These are phyloP conservation scores for Heteromyza rotundicornis DNA, from an alignment of 2,888 invertebrate genomes.

Conservation along the genomic window DNA sequence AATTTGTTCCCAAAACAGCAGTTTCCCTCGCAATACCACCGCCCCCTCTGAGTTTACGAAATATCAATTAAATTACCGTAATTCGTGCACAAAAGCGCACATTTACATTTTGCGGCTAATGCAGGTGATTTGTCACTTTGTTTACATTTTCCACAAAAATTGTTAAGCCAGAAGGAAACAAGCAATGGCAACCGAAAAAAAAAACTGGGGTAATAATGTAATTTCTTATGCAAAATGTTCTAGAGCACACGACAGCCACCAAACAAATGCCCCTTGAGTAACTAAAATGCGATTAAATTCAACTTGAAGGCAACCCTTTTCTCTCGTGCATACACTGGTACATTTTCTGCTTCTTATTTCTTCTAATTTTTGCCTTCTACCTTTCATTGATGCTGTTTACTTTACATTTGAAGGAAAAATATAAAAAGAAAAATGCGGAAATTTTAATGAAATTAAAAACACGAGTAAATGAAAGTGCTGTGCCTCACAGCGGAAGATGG, in stretches of 20 bases:
- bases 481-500: no score
- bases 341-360: background rate
- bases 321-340: no score
- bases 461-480: background rate
- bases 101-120: slow-evolving; percentile 41
- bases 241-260: background rate
- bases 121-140: slow-evolving; percentile 53
- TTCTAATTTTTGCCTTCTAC: slow-evolving; percentile 1
- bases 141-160: slow-evolving; percentile 41
- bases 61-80: slow-evolving; percentile 7
- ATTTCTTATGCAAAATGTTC: background rate
- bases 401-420: slow-evolving; percentile 36
- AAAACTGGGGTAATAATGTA: no score
- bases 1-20: no score
- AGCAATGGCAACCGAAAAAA: no score
- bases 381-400: slow-evolving; percentile 44
- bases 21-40: no score
- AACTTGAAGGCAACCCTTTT: background rate
- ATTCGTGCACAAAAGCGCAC: background rate
- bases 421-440: slow-evolving; percentile 31
- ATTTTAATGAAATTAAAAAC: slow-evolving; percentile 13
- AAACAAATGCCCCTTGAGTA: background rate
- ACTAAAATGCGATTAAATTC: slow-evolving; percentile 14
- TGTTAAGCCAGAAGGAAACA: no score
- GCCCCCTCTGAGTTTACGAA: background rate